Evolutionary conservation across 2,797 vertebrate genomes (phyloP), one percentile per base, ranked within the genome.

Genomic region (Arvicola amphibius): DNA sequence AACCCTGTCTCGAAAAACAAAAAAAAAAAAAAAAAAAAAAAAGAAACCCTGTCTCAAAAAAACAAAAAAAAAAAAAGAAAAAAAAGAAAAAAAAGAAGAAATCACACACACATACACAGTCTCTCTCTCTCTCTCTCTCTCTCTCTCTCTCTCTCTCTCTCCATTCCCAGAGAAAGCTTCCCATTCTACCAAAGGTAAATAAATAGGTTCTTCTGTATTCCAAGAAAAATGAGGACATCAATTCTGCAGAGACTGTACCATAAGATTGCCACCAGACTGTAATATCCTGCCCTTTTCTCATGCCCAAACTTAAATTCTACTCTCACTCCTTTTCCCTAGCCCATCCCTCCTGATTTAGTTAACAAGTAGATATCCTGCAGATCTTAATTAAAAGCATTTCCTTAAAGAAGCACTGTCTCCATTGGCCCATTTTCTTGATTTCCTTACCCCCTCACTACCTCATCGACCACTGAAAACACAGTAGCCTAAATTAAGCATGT

Each of bases 111-210:
- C 43, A 77, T 43, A 76, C 74, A 46, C 43, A 77, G 48, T 51
- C 48, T 51, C 48, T 48, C 53, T 11, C 10, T 12, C 16, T 53
- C 51, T 4, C 13, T 51, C 51, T 4, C 48, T 51, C 48, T 2
- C 48, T 13, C 48, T 1, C 51, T 16, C 51, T 2, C 5, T 19
- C 5, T 2, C 53, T 6, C 53, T 21, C 53, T 56, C 53, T 56
- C 32, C 29, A 48, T 79, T 94, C 85, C 90, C 56, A 69, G 51
- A 94, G 74, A 92, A 94, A 93, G 46, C 2, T 84, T 96, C 53
- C 71, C 25, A 2, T 25, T 69, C 27, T 65, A 90, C 32, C 19
- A 34, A 93, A 90, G 21, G 67, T 71, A 32, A 94, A 56, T 71
- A 27, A 94, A 56, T 0, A 40, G 6, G 63, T 77, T 81, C 46